Percentiles rank a stretch among this genome's conserved stretches.
Conservation (phyloP, 2,888 invertebrate species). For the Neoitamus cyanurus region DNA sequence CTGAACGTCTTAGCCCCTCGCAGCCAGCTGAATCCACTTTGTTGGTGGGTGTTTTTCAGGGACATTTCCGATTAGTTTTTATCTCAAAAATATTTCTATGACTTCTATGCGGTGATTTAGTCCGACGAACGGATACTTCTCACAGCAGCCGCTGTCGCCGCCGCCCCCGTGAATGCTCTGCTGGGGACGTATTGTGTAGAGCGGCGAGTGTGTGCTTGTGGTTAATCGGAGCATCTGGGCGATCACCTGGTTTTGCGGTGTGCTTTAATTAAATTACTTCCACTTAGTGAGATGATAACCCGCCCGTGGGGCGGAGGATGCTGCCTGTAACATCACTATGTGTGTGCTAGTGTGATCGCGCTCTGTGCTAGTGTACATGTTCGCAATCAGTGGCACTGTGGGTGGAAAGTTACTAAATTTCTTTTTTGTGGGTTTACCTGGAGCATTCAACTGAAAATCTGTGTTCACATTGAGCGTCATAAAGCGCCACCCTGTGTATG, state of each 20-base stretch:
- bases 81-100: neutral
- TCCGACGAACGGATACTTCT: neutral
- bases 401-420: neutral
- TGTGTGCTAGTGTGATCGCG: neutral
- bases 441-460: neutral
- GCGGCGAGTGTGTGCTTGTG: neutral
- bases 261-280: conserved; percentile 44
- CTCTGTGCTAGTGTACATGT: neutral
- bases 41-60: neutral
- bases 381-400: neutral
- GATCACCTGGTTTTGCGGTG: conserved; percentile 7
- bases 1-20: neutral
- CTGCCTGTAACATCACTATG: neutral
- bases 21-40: neutral
- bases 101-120: neutral
- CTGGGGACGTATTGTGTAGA: neutral
- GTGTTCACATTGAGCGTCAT: neutral
- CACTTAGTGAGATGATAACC: conserved; percentile 31
- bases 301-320: neutral
- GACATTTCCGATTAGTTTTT: neutral
- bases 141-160: neutral
- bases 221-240: neutral
- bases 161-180: neutral
- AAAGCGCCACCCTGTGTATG: neutral
- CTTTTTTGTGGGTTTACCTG: neutral